These are phyloP conservation scores for Crenuchus spilurus DNA, from an alignment of 2,797 vertebrate species.

Conservation along the genomic window DNA sequence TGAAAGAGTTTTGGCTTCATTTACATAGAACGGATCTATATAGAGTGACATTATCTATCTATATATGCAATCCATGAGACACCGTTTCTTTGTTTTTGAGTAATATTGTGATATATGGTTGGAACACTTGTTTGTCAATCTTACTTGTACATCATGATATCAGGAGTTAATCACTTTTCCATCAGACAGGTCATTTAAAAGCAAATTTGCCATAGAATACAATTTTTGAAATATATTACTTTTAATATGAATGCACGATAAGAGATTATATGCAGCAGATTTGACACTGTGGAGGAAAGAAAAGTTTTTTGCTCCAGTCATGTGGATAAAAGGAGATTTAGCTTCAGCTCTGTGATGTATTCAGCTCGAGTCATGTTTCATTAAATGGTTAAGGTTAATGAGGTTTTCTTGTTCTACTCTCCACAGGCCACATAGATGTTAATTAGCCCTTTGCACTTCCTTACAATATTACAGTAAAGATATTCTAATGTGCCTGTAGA, in stretches of 20 bases:
- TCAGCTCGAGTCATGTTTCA: conserved; percentile 36
- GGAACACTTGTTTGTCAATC: too few species aligned
- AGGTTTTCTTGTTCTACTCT: conserved; percentile 63
- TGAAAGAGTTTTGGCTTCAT: too few species aligned
- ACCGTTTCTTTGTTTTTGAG: too few species aligned
- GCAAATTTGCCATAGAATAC: too few species aligned
- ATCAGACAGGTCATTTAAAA: too few species aligned
- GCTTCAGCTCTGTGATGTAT: neutral
- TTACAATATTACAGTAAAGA: conserved; percentile 57
- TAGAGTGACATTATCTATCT: too few species aligned
- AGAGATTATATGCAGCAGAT: too few species aligned
- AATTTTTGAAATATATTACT: neutral
- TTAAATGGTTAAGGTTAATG: conserved; percentile 70
- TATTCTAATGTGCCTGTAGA: conserved; percentile 17
- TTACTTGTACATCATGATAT: too few species aligned
- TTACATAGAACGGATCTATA: too few species aligned
- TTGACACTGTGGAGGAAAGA: neutral
- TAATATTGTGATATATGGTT: too few species aligned
- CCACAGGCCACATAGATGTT: conserved; percentile 61
- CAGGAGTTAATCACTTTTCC: too few species aligned
- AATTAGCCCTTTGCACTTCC: conserved; percentile 68
- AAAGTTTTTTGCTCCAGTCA: neutral
- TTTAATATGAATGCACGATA: neutral
- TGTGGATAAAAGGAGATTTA: neutral
- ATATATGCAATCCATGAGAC: too few species aligned